Conservation (phyloP, 2,888 invertebrate species). For the Tipula vernalis region DNA sequence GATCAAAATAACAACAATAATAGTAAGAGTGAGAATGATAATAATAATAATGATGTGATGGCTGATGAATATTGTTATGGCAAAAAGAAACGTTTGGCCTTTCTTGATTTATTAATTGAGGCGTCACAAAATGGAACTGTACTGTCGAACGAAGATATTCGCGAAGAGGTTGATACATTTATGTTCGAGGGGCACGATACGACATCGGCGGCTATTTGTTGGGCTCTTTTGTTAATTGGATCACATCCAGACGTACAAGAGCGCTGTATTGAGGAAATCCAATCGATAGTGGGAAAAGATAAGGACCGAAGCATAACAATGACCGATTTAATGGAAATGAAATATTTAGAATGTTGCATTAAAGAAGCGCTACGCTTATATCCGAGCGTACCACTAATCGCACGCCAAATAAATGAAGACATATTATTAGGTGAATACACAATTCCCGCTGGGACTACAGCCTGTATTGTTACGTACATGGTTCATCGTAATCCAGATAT, state of each 20-base stretch:
- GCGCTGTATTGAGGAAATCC: constrained; percentile 37
- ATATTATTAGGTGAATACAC: constrained; percentile 37
- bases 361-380: constrained; percentile 53
- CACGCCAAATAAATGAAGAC: constrained; percentile 42
- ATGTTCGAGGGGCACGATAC: constrained; percentile 44
- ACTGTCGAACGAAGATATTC: constrained; percentile 36
- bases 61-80: constrained; percentile 27
- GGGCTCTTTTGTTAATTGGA: constrained; percentile 33
- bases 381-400: constrained; percentile 54
- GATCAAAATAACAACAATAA: constrained; percentile 16
- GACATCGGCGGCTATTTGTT: constrained; percentile 36
- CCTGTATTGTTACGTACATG: constrained; percentile 49
- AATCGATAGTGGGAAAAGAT: constrained; percentile 36
- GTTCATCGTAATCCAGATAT: constrained; percentile 50
- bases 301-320: constrained; percentile 38
- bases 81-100: constrained; percentile 41
- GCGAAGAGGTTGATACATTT: constrained; percentile 52
- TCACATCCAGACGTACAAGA: constrained; percentile 33
- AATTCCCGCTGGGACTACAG: constrained; percentile 37
- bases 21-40: constrained; percentile 23
- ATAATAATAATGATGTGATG: constrained; percentile 16
- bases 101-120: constrained; percentile 43
- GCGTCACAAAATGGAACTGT: constrained; percentile 40
- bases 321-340: constrained; percentile 48
- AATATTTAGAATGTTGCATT: constrained; percentile 55